Percentiles rank a stretch among this genome's conserved stretches.
Conservation (phyloP, 2,888 invertebrate genomes). For the Eucriotettix oculatus region DNA sequence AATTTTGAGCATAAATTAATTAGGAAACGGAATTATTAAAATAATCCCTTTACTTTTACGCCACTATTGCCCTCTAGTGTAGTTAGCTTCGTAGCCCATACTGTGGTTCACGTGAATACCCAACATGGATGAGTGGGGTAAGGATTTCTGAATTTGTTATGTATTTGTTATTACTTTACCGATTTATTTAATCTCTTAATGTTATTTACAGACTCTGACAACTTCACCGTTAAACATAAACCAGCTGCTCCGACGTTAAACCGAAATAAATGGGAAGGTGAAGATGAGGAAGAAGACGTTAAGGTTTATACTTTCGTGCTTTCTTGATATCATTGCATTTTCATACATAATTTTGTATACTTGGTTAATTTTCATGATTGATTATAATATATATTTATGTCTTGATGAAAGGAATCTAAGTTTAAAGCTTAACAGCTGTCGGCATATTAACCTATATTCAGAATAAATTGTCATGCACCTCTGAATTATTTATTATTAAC, state of each 20-base stretch:
- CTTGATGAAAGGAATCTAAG: neutral
- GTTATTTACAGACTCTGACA: slow-evolving; percentile 46
- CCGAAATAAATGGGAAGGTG: slow-evolving; percentile 71
- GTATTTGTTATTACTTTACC: neutral
- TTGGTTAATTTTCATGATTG: neutral
- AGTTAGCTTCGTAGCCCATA: neutral
- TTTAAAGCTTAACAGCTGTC: neutral
- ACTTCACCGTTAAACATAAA: slow-evolving; percentile 48
- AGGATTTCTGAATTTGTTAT: slow-evolving; percentile 19
- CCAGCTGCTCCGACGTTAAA: slow-evolving; percentile 34
- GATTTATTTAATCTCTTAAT: slow-evolving; percentile 14
- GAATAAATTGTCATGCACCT: neutral
- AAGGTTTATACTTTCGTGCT: slow-evolving; percentile 39
- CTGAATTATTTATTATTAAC: too few species aligned
- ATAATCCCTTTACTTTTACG: neutral
- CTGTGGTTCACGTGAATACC: slow-evolving; percentile 6
- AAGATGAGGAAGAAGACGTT: slow-evolving; percentile 73
- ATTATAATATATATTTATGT: neutral
- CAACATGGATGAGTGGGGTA: slow-evolving; percentile 55
- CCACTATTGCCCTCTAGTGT: slow-evolving; percentile 8
- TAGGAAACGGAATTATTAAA: neutral
- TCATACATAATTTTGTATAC: neutral
- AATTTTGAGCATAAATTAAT: too few species aligned
- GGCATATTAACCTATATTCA: too few species aligned
- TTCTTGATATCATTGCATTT: neutral